These are phyloP conservation scores for Hermetia illucens DNA, from an alignment of 1,140 invertebrate species.

Conservation along the genomic window DNA sequence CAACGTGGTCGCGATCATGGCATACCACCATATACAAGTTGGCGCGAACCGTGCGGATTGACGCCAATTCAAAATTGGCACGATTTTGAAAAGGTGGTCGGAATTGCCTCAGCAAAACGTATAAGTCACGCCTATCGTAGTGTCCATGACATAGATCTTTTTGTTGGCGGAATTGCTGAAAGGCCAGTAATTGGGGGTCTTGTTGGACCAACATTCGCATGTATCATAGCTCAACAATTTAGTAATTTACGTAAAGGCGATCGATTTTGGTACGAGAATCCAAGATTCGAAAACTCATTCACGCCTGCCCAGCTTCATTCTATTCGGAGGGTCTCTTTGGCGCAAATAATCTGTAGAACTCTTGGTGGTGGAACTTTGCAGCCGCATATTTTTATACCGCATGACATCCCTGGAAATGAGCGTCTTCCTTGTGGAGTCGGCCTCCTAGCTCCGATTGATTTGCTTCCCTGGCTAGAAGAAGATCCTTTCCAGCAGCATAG, in stretches of 20 bases:
- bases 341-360: constrained; percentile 64
- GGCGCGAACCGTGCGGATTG: constrained; percentile 67
- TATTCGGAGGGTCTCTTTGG: constrained; percentile 63
- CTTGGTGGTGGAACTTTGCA: constrained; percentile 26
- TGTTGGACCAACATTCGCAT: constrained; percentile 90
- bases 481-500: constrained; percentile 29
- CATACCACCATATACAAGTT: constrained; percentile 65
- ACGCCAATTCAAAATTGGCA: constrained; percentile 54
- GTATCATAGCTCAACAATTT: constrained; percentile 90
- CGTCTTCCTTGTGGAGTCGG: constrained; percentile 20
- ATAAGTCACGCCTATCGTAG: constrained; percentile 49
- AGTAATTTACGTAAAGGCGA: constrained; percentile 75
- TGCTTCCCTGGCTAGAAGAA: constrained; percentile 26
- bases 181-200: constrained; percentile 63
- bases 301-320: constrained; percentile 73
- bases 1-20: constrained; percentile 85
- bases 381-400: constrained; percentile 25
- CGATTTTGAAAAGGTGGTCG: constrained; percentile 59
- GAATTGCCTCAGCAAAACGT: constrained; percentile 44
- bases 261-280: constrained; percentile 86
- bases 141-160: constrained; percentile 83
- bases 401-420: constrained; percentile 21
- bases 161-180: constrained; percentile 76
- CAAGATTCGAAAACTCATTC: constrained; percentile 55
- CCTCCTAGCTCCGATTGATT: constrained; percentile 18